Conservation (phyloP, 1,140 invertebrate genomes). For the Euwallacea fornicatus region DNA sequence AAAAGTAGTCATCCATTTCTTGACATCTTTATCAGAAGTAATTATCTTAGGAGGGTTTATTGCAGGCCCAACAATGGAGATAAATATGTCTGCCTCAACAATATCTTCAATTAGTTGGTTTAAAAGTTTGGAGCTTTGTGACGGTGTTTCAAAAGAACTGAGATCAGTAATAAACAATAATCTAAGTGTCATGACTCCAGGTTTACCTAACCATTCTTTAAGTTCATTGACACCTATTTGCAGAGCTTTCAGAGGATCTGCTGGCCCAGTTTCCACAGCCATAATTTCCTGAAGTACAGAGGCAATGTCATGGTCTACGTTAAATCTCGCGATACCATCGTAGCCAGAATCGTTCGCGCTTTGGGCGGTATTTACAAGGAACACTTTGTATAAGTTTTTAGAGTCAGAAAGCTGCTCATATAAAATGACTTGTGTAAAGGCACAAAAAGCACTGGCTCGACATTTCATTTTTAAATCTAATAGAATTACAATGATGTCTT, state of each 20-base stretch:
- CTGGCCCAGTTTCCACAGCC: conserved; percentile 14
- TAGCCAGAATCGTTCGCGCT: conserved; percentile 27
- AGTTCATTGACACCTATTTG: conserved; percentile 31
- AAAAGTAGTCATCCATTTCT: conserved; percentile 34
- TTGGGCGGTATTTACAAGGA: conserved; percentile 32
- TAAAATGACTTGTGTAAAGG: conserved; percentile 17
- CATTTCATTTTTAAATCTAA: conserved; percentile 32
- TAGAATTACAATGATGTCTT: conserved; percentile 36
- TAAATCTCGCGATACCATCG: conserved; percentile 11
- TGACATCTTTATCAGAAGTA: conserved; percentile 16
- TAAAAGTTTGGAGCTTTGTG: conserved; percentile 1
- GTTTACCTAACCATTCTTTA: conserved; percentile 22
- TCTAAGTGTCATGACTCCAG: conserved; percentile 26
- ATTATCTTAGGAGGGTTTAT: conserved; percentile 32
- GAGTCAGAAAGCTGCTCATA: conserved; percentile 34
- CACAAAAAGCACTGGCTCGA: conserved; percentile 12
- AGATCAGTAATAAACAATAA: conserved; percentile 35
- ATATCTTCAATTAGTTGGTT: conserved; percentile 5
- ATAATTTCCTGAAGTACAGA: conserved; percentile 22
- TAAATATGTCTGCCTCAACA: conserved; percentile 27
- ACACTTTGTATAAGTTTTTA: conserved; percentile 37
- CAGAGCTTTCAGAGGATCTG: conserved; percentile 37
- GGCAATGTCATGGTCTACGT: conserved; percentile 15
- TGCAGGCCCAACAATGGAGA: conserved; percentile 41
- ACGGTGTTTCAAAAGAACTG: not conserved